These are phyloP conservation scores for Smithornis capensis DNA, from an alignment of 2,113 vertebrate genomes.

Conservation along the genomic window DNA sequence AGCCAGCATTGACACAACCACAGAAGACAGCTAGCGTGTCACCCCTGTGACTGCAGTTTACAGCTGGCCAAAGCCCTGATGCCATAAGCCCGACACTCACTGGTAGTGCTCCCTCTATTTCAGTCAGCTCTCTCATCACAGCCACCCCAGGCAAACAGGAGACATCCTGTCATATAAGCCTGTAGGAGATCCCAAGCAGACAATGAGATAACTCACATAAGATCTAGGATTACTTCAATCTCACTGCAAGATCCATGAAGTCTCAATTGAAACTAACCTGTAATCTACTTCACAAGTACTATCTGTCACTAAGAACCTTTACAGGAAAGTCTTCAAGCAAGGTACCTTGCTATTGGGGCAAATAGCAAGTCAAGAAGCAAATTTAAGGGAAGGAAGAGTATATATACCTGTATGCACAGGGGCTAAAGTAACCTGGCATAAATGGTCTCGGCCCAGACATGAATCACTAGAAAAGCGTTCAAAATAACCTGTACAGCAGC, in stretches of 20 bases:
- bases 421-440: not conserved
- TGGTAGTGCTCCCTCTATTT: accelerated
- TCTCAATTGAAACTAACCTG: not conserved
- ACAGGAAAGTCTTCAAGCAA: not conserved
- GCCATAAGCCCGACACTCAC: not conserved
- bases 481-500: constrained; percentile 42
- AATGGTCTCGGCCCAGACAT: not conserved
- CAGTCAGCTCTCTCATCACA: not conserved
- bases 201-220: not conserved
- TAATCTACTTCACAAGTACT: not conserved
- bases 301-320: not conserved
- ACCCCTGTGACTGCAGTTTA: not conserved
- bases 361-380: not conserved
- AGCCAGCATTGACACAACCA: not conserved
- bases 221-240: not conserved
- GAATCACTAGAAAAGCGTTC: constrained; percentile 11
- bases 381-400: not conserved
- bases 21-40: constrained; percentile 34
- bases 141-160: not conserved
- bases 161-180: not conserved
- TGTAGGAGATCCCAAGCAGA: not conserved
- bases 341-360: not conserved
- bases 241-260: not conserved
- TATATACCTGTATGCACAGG: not conserved
- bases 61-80: not conserved